A percentile compares a stretch with the other conserved stretches of the same genome.
phyloP scores from a whole-genome alignment of 2,797 vertebrate genomes.

The Mormyrus hasselquistii region DNA sequence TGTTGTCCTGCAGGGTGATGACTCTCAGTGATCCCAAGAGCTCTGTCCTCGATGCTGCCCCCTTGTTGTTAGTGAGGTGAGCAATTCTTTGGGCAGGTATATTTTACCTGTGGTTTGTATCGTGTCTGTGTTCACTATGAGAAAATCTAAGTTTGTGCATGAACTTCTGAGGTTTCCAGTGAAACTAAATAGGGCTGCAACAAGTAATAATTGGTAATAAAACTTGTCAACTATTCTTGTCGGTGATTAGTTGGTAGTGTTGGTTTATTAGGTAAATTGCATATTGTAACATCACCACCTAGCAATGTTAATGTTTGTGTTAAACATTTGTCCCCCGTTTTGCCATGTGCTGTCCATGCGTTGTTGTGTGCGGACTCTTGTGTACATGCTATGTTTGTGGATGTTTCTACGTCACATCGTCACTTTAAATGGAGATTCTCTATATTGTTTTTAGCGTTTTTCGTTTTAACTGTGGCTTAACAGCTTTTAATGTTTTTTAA shows the following conservation, averaged over 20 bases:
- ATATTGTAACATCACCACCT: neutral
- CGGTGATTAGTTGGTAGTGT: neutral
- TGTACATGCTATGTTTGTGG: neutral
- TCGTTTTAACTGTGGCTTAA: neutral
- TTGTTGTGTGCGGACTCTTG: neutral
- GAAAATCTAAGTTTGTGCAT: neutral
- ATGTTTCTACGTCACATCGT: neutral
- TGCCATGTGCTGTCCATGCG: neutral
- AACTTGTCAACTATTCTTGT: neutral
- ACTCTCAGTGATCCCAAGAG: neutral
- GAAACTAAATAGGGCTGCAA: neutral
- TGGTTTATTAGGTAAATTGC: neutral
- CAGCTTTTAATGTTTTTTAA: neutral
- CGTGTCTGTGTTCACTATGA: neutral
- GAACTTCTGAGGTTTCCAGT: neutral
- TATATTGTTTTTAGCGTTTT: neutral
- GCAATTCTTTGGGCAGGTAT: neutral
- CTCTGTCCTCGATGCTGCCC: neutral
- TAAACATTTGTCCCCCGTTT: neutral
- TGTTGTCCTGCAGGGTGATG: neutral
- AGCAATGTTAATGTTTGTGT: neutral
- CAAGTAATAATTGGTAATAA: neutral
- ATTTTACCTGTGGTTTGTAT: neutral
- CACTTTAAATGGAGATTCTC: neutral
- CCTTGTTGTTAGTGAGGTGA: constrained; percentile 23